Conservation (phyloP, 1,140 invertebrate species). For the Drosophila yakuba region DNA sequence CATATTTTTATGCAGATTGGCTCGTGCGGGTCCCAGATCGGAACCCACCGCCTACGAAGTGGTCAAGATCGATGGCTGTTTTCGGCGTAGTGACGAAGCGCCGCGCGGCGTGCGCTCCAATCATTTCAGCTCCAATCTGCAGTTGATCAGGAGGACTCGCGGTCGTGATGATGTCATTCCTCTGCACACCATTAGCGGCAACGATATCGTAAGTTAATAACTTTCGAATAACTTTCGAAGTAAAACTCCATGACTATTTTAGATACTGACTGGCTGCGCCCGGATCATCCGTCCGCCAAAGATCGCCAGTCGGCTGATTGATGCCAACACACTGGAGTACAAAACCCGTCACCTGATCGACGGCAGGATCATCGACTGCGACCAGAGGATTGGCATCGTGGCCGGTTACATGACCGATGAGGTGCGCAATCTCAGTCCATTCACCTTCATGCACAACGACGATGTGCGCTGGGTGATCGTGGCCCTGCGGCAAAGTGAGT, state of each 20-base stretch:
- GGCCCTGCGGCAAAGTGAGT: constrained; percentile 93
- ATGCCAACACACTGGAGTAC: constrained; percentile 93
- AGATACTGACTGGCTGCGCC: constrained; percentile 89
- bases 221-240: no score
- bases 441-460: constrained; percentile 94
- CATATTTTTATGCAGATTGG: constrained; percentile 85
- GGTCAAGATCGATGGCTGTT: constrained; percentile 87
- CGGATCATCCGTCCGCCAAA: constrained; percentile 88
- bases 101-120: constrained; percentile 75
- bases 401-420: constrained; percentile 94
- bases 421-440: constrained; percentile 91
- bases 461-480: constrained; percentile 93
- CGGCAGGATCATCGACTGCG: constrained; percentile 92
- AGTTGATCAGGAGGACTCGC: constrained; percentile 85
- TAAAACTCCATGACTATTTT: not conserved
- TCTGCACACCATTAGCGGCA: constrained; percentile 86
- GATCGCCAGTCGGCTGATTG: constrained; percentile 89
- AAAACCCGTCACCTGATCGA: constrained; percentile 93
- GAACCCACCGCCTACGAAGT: constrained; percentile 89
- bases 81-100: constrained; percentile 86
- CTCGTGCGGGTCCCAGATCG: constrained; percentile 87
- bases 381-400: constrained; percentile 93
- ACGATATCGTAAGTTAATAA: constrained; percentile 85
- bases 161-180: constrained; percentile 85
- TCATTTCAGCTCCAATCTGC: constrained; percentile 85